Evolutionary conservation across 2,888 invertebrate genomes (phyloP).

Genomic region (Mantis religiosa): DNA sequence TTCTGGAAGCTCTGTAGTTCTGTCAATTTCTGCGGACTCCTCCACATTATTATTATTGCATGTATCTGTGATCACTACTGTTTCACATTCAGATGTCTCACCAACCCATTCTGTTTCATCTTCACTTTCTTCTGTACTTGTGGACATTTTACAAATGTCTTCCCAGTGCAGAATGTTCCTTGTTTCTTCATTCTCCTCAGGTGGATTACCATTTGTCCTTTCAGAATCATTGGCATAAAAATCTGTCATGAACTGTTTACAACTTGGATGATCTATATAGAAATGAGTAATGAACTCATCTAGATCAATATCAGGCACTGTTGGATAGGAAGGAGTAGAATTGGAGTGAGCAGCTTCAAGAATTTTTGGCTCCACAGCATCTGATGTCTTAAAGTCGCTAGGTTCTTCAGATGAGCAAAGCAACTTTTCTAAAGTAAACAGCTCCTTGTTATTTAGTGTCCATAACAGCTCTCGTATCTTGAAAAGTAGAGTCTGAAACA

Average conservation of each 20-base stretch:
- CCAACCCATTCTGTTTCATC: constrained; percentile 30
- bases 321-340: constrained; percentile 31
- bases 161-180: constrained; percentile 23
- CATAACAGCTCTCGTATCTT: constrained; percentile 90
- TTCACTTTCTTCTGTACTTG: constrained; percentile 21
- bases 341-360: not conserved
- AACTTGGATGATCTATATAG: constrained; percentile 66
- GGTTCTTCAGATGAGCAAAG: constrained; percentile 81
- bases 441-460: constrained; percentile 79
- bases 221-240: constrained; percentile 32
- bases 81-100: constrained; percentile 28
- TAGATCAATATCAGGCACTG: constrained; percentile 48
- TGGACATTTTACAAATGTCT: not conserved
- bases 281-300: constrained; percentile 67
- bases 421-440: constrained; percentile 80
- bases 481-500: constrained; percentile 66
- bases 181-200: constrained; percentile 28
- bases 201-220: not conserved
- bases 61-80: constrained; percentile 13
- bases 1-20: not conserved
- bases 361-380: not conserved
- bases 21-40: not conserved
- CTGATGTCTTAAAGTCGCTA: not conserved
- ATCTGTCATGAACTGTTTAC: constrained; percentile 58
- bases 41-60: not conserved